Percentiles rank a stretch among this genome's conserved stretches.
These are phyloP conservation scores for Chaetorhynchus papuensis DNA, from an alignment of 2,113 vertebrate genomes.

Conservation along the genomic window DNA sequence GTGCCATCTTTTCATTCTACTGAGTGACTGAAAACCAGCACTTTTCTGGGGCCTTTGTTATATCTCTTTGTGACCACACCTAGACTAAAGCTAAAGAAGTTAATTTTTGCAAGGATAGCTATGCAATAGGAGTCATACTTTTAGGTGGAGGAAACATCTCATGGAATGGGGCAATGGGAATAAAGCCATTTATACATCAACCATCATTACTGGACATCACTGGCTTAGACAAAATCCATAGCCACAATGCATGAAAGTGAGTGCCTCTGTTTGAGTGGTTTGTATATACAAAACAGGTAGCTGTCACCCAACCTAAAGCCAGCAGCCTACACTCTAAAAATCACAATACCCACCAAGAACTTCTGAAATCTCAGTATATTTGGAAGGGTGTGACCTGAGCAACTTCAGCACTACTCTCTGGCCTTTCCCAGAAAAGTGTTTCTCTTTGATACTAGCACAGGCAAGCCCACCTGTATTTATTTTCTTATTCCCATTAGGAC, in stretches of 20 bases:
- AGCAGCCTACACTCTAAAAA: background rate
- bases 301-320: background rate
- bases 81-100: background rate
- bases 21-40: background rate
- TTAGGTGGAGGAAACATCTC: background rate
- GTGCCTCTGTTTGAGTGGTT: background rate
- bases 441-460: background rate
- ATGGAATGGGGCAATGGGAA: background rate
- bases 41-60: background rate
- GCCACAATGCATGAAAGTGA: background rate
- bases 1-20: background rate
- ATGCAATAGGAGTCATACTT: background rate
- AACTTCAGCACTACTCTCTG: background rate
- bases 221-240: background rate
- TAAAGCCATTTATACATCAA: background rate
- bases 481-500: background rate
- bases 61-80: background rate
- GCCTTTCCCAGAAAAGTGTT: background rate
- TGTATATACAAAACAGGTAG: background rate
- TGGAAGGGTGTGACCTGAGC: background rate
- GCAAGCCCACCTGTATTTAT: background rate
- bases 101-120: background rate
- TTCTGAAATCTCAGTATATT: background rate
- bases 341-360: background rate
- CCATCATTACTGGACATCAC: background rate